Conservation (phyloP, 2,888 invertebrate species). For the Eueremaeus valkanovi region DNA sequence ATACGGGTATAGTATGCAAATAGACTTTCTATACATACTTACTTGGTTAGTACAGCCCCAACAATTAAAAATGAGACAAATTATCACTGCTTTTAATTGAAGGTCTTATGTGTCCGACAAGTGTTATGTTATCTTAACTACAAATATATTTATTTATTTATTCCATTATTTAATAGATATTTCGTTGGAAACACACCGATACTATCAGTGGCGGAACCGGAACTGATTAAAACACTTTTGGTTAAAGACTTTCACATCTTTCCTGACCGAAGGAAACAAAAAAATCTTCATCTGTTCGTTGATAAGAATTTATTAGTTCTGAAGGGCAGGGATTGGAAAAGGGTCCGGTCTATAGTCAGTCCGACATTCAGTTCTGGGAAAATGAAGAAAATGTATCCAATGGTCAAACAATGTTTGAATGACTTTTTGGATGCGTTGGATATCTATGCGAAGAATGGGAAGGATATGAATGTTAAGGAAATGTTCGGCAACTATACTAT, state of each 20-base stretch:
- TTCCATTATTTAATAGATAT: background rate
- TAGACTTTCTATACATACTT: background rate
- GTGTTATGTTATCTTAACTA: background rate
- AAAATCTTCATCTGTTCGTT: background rate
- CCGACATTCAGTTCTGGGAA: too few relatives aligned
- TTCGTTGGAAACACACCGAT: background rate
- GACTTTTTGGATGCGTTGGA: background rate
- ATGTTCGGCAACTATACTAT: constrained; percentile 58
- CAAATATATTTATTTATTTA: background rate
- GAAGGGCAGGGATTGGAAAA: constrained; percentile 31
- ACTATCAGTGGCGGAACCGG: background rate
- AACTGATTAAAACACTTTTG: background rate
- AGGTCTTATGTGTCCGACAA: too few relatives aligned
- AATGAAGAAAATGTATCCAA: too few relatives aligned
- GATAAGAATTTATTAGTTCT: background rate
- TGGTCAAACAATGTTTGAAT: too few relatives aligned
- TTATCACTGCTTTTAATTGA: too few relatives aligned
- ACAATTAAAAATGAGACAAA: too few relatives aligned
- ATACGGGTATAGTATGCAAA: background rate
- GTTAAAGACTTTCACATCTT: background rate
- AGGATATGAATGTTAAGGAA: background rate
- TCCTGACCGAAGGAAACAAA: background rate
- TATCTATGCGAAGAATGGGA: constrained; percentile 51
- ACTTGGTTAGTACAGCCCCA: background rate
- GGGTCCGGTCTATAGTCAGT: constrained; percentile 24